phyloP scores from a whole-genome alignment of 2,888 invertebrate genomes.

The Fragum fragum region DNA sequence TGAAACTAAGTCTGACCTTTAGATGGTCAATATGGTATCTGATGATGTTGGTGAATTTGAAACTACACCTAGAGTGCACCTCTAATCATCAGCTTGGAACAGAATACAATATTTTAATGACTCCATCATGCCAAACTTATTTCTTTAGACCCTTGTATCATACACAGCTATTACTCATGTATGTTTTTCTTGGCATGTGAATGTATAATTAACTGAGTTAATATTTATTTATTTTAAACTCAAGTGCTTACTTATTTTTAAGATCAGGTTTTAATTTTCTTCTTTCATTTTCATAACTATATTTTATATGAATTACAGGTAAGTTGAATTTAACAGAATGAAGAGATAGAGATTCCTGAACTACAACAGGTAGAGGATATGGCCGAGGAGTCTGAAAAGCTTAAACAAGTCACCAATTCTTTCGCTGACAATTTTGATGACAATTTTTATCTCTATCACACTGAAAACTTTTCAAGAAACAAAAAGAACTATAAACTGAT shows the following conservation, averaged over 20 bases:
- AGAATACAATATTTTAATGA: conserved; percentile 19
- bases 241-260: too few species aligned
- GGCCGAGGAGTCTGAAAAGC: too few species aligned
- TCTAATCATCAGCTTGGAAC: not conserved
- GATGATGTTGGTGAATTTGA: conserved; percentile 10
- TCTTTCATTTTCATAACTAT: not conserved
- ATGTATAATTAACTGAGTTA: not conserved
- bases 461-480: too few species aligned
- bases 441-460: too few species aligned
- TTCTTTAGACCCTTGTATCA: not conserved
- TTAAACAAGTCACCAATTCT: too few species aligned
- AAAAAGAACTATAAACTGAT: too few species aligned
- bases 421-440: too few species aligned
- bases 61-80: not conserved
- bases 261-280: too few species aligned
- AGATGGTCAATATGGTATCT: conserved; percentile 5
- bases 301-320: not conserved
- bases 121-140: not conserved
- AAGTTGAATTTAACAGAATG: too few species aligned
- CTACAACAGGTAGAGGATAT: too few species aligned
- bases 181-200: not conserved
- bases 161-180: not conserved
- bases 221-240: not conserved
- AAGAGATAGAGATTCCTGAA: too few species aligned
- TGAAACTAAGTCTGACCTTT: conserved; percentile 25